Evolutionary conservation across 1,140 invertebrate species (phyloP).

Genomic region (Rhagoletis pomonella): DNA sequence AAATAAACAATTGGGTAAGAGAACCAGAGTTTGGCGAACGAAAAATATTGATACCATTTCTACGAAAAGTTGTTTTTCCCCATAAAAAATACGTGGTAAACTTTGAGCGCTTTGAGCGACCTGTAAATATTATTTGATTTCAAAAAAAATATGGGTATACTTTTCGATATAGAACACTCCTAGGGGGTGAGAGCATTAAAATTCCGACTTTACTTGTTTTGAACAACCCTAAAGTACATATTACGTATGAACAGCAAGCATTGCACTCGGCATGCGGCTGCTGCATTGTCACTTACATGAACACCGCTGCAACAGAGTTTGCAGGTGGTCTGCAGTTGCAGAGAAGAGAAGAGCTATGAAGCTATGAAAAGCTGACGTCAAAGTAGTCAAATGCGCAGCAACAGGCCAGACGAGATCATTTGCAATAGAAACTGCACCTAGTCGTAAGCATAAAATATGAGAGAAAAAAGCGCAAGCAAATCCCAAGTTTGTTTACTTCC

Average conservation of each 20-base stretch:
- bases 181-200: too few species aligned
- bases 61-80: too few species aligned
- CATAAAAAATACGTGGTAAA: too few species aligned
- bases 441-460: neutral
- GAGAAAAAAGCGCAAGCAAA: neutral
- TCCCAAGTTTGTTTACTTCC: neutral
- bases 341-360: neutral
- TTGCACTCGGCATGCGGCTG: neutral
- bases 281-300: neutral
- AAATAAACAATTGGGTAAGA: too few species aligned
- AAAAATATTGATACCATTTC: too few species aligned
- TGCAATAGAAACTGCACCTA: neutral
- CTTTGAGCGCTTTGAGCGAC: too few species aligned
- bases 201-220: too few species aligned
- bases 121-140: too few species aligned
- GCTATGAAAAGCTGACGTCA: neutral
- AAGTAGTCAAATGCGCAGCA: slow-evolving; percentile 1
- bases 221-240: neutral
- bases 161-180: too few species aligned
- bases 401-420: slow-evolving; percentile 44
- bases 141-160: too few species aligned
- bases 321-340: neutral
- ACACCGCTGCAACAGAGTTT: neutral
- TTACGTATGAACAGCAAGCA: neutral
- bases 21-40: too few species aligned